A percentile compares a stretch with the other conserved stretches of the same genome.
phyloP scores from a whole-genome alignment of 1,140 invertebrate genomes.

The Pogonomyrmex barbatus region DNA sequence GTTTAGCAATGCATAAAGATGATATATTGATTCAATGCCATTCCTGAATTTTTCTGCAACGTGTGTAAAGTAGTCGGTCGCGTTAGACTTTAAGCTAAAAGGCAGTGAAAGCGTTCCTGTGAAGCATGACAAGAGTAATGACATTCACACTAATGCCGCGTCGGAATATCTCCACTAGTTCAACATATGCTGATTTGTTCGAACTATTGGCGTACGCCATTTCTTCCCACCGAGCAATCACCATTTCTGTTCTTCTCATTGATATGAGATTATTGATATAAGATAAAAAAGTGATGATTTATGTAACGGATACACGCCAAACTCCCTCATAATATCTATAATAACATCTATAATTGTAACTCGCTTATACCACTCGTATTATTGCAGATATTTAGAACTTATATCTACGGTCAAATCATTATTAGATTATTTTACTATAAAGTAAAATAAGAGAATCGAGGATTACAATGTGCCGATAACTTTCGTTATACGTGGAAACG shows the following conservation, averaged over 20 bases:
- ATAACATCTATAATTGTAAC: slow-evolving; percentile 55
- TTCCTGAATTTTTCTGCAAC: neutral
- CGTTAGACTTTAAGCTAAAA: slow-evolving; percentile 82
- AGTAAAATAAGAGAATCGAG: neutral
- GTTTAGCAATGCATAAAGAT: neutral
- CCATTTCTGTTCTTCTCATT: slow-evolving; percentile 39
- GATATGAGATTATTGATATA: slow-evolving; percentile 12
- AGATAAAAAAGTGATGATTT: slow-evolving; percentile 5
- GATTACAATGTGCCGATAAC: slow-evolving; percentile 5
- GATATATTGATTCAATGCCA: neutral
- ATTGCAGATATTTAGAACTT: slow-evolving; percentile 2
- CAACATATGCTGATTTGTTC: slow-evolving; percentile 23
- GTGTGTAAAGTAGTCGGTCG: slow-evolving; percentile 63
- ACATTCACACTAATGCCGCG: slow-evolving; percentile 75
- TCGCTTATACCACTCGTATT: slow-evolving; percentile 10
- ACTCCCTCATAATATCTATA: slow-evolving; percentile 45
- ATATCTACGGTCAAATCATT: neutral
- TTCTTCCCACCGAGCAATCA: slow-evolving; percentile 2
- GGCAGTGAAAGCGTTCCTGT: slow-evolving; percentile 84
- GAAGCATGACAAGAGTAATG: slow-evolving; percentile 84
- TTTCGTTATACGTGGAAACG: neutral
- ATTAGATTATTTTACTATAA: neutral
- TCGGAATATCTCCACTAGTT: slow-evolving; percentile 37
- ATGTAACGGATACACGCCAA: slow-evolving; percentile 33
- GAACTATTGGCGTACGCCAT: slow-evolving; percentile 19